These are phyloP conservation scores for Galleria mellonella DNA, from an alignment of 1,140 invertebrate species.

Conservation along the genomic window DNA sequence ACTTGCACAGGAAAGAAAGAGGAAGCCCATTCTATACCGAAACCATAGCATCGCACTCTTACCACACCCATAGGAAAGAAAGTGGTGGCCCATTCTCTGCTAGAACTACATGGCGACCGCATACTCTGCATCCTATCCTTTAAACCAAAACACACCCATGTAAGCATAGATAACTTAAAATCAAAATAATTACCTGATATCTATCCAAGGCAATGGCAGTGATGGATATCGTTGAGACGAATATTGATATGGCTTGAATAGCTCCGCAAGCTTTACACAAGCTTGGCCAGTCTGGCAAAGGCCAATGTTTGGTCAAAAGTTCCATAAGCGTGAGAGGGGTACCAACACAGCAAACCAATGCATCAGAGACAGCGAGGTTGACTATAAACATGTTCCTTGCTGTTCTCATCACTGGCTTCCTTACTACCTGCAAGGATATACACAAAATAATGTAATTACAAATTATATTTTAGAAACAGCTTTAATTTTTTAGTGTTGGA, in stretches of 20 bases:
- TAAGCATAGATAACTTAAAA: too few relatives aligned
- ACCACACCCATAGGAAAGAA: too few relatives aligned
- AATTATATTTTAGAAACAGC: too few relatives aligned
- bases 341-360: constrained; percentile 88
- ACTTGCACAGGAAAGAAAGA: too few relatives aligned
- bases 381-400: constrained; percentile 92
- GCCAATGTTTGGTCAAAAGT: constrained; percentile 85
- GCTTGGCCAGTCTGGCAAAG: constrained; percentile 78
- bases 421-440: constrained; percentile 72
- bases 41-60: too few relatives aligned
- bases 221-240: constrained; percentile 92
- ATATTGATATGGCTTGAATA: constrained; percentile 89
- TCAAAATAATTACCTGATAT: constrained; percentile 76
- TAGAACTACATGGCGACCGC: too few relatives aligned
- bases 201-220: constrained; percentile 91
- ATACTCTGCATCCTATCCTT: too few relatives aligned
- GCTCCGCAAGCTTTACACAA: constrained; percentile 88
- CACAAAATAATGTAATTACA: not conserved
- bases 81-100: too few relatives aligned
- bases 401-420: constrained; percentile 89
- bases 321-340: constrained; percentile 91
- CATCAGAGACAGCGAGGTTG: constrained; percentile 91
- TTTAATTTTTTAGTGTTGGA: too few relatives aligned
- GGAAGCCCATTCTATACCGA: too few relatives aligned
- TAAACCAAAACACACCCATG: too few relatives aligned